Evolutionary conservation across 2,113 vertebrate species (phyloP), one percentile per base, ranked within the genome.

Genomic region (Tretioscincus oriximinensis): DNA sequence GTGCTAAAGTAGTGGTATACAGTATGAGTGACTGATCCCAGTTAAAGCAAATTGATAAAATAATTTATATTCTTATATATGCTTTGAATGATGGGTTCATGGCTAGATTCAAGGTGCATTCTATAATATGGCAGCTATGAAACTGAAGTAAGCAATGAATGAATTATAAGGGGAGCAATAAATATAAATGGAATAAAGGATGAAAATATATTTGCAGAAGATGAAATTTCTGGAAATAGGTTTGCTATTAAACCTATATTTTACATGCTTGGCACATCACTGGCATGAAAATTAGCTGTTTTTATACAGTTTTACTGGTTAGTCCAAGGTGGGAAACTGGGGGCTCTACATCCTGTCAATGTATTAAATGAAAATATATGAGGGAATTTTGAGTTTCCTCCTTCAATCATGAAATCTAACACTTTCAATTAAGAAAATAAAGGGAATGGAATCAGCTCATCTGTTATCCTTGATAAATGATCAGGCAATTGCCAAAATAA

Each of bases 241-340:
- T 5, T 1, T n/a, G n/a, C 79, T 83, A 82, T 78, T 85, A 87
- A n/a, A 89, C 31, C 60, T 80, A 66, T 26, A 16, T 84, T 91
- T 85, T 77, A 85, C 63, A 69, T 88, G 81, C 14, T 58, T 79
- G 58, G 77, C 64, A 20, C 78, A 29, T 81, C 76, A 64, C 16
- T 90, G 0, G 81, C 70, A 58, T 66, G 60, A 78, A 49, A 83
- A 54, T 78, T 2, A 54, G 35, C 51, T 79, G 86, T 87, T 84
- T 65, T 81, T 75, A 70, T 85, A 83, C 45, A 76, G 29, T 78
- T 11, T 70, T 21, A 58, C 35, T 85, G 45, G 10, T 71, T 21
- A 45, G 21, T 67, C 35, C 66, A 51, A 29, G n/a, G 16, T 51
- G 18, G 41, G 41, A 10, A 65, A 63, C 11, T 80, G 10, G 71